Conservation (phyloP, 2,113 vertebrate species). For the Pholis gunnellus region DNA sequence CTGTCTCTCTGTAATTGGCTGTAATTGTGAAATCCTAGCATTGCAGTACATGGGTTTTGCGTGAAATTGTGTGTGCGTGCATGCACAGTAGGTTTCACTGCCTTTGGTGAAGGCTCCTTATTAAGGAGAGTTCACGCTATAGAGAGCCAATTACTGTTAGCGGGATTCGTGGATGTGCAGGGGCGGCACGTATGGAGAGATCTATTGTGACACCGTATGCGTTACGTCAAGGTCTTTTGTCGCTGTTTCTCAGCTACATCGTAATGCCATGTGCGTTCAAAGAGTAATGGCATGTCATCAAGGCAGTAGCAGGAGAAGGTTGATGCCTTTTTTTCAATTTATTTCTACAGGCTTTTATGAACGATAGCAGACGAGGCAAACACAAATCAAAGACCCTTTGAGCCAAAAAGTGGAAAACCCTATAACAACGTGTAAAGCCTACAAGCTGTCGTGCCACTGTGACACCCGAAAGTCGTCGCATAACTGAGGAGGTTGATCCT, state of each 20-base stretch:
- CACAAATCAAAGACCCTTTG: not conserved
- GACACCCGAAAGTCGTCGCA: not conserved
- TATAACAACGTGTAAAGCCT: not conserved
- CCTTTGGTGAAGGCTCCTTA: constrained; percentile 13
- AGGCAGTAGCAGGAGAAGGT: not conserved
- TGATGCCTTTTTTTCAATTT: not conserved
- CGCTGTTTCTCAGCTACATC: not conserved
- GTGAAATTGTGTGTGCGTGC: not conserved
- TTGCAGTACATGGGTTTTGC: not conserved
- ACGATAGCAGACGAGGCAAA: not conserved
- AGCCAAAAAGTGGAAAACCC: constrained; percentile 11
- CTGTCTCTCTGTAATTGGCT: constrained; percentile 64
- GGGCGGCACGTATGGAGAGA: not conserved
- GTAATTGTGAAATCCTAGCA: constrained; percentile 49
- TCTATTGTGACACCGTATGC: not conserved
- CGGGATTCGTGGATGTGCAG: not conserved
- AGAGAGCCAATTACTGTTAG: constrained; percentile 1
- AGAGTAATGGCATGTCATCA: not conserved
- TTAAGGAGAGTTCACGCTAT: constrained; percentile 14
- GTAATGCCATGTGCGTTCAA: not conserved
- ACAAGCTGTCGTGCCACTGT: not conserved
- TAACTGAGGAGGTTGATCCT: constrained; percentile 1
- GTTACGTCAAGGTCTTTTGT: not conserved
- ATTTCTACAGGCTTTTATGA: not conserved
- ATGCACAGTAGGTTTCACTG: constrained; percentile 28